phyloP scores from a whole-genome alignment of 2,888 invertebrate species.

The Caenorhabditis doughertyi region DNA sequence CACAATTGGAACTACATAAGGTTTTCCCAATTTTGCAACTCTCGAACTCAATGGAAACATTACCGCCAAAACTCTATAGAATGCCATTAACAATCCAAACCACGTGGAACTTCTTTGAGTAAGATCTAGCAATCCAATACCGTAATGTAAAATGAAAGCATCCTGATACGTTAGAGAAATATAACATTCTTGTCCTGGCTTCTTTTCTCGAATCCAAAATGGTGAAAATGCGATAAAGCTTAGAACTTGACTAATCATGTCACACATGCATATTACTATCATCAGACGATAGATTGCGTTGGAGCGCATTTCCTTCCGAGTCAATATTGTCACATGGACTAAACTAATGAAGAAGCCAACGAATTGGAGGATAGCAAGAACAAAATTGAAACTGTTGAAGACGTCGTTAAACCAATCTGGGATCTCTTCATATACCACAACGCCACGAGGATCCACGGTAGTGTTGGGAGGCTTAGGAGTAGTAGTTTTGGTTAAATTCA shows the following conservation, averaged over 20 bases:
- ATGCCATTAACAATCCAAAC: constrained; percentile 13
- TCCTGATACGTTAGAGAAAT: constrained; percentile 1
- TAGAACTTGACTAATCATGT: neutral
- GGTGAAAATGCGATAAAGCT: neutral
- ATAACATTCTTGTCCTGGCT: neutral
- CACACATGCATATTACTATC: neutral
- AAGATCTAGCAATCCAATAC: neutral
- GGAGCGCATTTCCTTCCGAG: neutral
- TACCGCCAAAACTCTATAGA: constrained; percentile 15
- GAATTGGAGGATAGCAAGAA: neutral
- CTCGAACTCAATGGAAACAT: constrained; percentile 30
- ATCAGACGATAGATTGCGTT: neutral
- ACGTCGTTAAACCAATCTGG: constrained; percentile 11
- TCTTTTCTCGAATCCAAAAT: neutral
- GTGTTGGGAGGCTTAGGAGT: neutral
- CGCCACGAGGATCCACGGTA: neutral
- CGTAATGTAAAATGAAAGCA: neutral
- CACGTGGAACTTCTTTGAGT: constrained; percentile 7
- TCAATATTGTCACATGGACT: neutral
- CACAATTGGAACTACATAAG: neutral
- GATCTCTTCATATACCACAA: neutral
- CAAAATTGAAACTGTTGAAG: neutral
- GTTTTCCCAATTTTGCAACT: neutral
- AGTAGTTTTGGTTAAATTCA: neutral
- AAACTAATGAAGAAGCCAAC: neutral